A percentile compares a stretch with the other conserved stretches of the same genome.
These are phyloP conservation scores for Gymnodraco acuticeps DNA, from an alignment of 2,797 vertebrate species.

Conservation along the genomic window DNA sequence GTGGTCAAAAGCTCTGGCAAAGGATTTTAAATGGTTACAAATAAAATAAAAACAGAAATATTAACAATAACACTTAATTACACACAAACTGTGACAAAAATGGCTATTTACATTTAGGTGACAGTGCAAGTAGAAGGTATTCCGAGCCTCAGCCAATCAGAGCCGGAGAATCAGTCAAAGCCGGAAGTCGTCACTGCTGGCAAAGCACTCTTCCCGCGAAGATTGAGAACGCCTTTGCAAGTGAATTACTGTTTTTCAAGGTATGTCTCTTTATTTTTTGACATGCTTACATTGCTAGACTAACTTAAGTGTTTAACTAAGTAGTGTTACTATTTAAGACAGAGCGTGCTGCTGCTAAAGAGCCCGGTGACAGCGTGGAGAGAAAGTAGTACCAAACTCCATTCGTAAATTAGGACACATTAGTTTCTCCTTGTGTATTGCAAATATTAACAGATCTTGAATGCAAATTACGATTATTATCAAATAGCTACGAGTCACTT, in stretches of 20 bases:
- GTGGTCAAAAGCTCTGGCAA: neutral
- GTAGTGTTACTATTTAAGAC: neutral
- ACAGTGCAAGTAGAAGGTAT: neutral
- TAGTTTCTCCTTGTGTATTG: rapidly evolving
- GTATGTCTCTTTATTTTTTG: neutral
- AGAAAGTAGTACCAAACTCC: neutral
- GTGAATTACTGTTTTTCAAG: rapidly evolving
- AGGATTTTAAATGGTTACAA: too few species aligned
- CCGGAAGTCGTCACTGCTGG: constrained; percentile 69
- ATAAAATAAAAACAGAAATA: neutral
- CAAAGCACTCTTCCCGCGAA: constrained; percentile 62
- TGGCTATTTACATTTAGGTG: neutral
- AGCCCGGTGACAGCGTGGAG: neutral
- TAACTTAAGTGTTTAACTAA: rapidly evolving
- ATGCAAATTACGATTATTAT: rapidly evolving
- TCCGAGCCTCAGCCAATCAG: constrained; percentile 60
- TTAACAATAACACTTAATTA: neutral
- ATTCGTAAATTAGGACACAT: neutral
- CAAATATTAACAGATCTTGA: rapidly evolving
- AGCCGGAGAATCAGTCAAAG: neutral
- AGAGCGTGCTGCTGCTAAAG: neutral
- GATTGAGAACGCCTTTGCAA: neutral
- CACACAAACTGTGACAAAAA: neutral
- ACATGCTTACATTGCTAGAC: rapidly evolving
- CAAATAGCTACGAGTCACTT: rapidly evolving